These are phyloP conservation scores for Erethizon dorsatum DNA, from an alignment of 2,797 vertebrate species.

Conservation along the genomic window DNA sequence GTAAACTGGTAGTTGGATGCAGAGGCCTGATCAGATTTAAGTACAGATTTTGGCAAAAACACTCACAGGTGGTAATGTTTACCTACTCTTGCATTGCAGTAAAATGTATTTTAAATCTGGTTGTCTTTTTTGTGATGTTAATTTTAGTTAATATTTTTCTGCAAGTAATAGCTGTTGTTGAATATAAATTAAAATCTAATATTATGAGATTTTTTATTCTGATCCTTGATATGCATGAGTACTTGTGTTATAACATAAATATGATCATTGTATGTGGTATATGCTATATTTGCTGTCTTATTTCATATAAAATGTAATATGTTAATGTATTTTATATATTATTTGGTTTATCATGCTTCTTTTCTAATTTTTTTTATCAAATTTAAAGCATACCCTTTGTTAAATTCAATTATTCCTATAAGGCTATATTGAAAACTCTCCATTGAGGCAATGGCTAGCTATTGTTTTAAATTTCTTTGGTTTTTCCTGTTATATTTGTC, in stretches of 20 bases:
- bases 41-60: too few relatives aligned
- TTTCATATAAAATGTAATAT: neutral
- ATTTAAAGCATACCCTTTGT: neutral
- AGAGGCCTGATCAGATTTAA: too few relatives aligned
- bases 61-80: too few relatives aligned
- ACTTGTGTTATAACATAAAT: neutral
- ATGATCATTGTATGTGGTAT: neutral
- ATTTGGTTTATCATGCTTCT: too few relatives aligned
- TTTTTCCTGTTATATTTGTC: neutral
- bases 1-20: too few relatives aligned
- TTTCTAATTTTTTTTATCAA: neutral
- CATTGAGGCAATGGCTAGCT: neutral
- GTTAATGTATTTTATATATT: too few relatives aligned
- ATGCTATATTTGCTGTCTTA: neutral
- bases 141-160: too few relatives aligned
- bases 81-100: too few relatives aligned
- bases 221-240: neutral
- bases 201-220: neutral
- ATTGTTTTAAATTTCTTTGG: neutral
- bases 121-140: too few relatives aligned
- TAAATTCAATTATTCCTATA: neutral
- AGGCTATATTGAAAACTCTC: neutral
- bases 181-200: neutral
- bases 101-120: too few relatives aligned
- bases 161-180: too few relatives aligned